Evolutionary conservation across 2,888 invertebrate genomes (phyloP), one percentile per base, ranked within the genome.

Genomic region (Apodemia mormo): DNA sequence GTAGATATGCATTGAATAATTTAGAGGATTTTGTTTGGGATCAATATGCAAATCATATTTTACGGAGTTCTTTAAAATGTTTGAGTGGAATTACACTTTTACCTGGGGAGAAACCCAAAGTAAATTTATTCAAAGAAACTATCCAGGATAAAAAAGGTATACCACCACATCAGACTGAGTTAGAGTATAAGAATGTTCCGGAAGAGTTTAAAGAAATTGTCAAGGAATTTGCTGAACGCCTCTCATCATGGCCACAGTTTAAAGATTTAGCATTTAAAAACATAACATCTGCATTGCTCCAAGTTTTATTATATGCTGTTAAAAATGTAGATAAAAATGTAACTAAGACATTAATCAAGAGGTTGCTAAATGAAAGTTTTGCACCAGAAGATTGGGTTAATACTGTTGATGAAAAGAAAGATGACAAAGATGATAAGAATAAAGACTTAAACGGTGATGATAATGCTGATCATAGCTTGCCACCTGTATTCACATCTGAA

Each of bases 21-120:
- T 89, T 97, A 71, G 97, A 97, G 82, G 97, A 97, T 80, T 97
- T 96, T 79, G 94, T 97, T 0, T 96, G 95, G 95, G 96, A 97
- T 81, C 89, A 90, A 0, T 97, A 96, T 75, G 97, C 96, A 0
- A 97, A 96, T 86, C 96, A 96, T 79, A 95, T 97, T 6, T 89
- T 97, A 74, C 94, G 97, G 67, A 95, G 96, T 10, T 95, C 95
- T 1, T 83, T 97, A n/a, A 94, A 95, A 81, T 95, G 95, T 78
- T 86, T 97, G 0, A 94, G 95, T 14, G 96, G 97, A 0, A 92
- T 96, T 12, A 94, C 95, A 0, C 88, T 94, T 33, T 77, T 93
- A 76, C 82, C 95, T 40, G 89, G 89, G 74, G 84, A 94, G 80
- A 81, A 94, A 81, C 85, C 88, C 7, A 92, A 85, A 83, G 88